Base-by-base conservation (phyloP, 2,888 invertebrate genomes). In the Drosophila subsilvestris region DNA sequence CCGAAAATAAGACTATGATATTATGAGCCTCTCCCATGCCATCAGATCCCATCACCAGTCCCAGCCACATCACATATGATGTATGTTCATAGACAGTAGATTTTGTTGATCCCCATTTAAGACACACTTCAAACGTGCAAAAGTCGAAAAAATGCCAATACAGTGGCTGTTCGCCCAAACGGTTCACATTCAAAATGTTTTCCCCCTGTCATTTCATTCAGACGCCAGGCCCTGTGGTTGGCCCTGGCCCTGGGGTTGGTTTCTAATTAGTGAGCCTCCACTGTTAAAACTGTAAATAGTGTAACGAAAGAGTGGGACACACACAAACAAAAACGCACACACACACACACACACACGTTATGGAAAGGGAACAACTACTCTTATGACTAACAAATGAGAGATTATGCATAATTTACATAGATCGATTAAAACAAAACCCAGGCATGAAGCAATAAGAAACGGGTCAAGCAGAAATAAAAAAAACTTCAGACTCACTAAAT, bases 381-480 rank as follows among this genome's bases (percentile, higher is more conserved):
- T 58, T 68, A 69, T 44, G 51, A 66, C 55, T 57, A 72, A 63
- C 29, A 61, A 67, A 59, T 59, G 37, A 61, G 42, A 37, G 12
- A 48, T 59, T 47, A 54, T 75, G 70, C 61, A 75, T 65, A 65
- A 58, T 65, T 59, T 27, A 70, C 37, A 70, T 47, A 74, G 20
- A 67, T 73, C 66, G 73, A 73, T 74, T 56, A 27, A 27, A 51
- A 54, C 44, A 45, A 12, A n/a, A 12, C 61, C 62, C 63, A 57
- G 57, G 37, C 48, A 53, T 37, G 17, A 25, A 22, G 42, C 20
- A 37, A 44, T 12, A 43, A 50, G 14, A 54, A 60, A 54, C 60
- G 25, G 60, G 60, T 67, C 55, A 67, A 60, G 61, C 54, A 29
- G 25, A 56, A 56, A 67, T 63, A 65, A 54, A 72, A 73, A n/a